Conservation (phyloP, 1,140 invertebrate genomes). For the Drosophila rhopaloa region DNA sequence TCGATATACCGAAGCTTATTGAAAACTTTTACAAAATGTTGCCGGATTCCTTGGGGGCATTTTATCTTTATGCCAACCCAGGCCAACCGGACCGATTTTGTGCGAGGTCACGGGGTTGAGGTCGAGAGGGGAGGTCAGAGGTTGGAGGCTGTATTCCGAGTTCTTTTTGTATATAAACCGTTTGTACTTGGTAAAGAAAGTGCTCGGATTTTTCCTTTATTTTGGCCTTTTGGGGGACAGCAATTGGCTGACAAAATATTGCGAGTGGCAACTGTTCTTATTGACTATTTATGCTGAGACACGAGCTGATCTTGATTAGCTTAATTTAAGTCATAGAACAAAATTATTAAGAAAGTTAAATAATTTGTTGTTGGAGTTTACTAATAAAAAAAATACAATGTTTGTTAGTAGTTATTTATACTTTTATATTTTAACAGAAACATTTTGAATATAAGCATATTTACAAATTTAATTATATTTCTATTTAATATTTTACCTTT, state of each 20-base stretch:
- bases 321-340: background rate
- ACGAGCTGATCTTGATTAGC: constrained; percentile 17
- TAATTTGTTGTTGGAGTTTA: no score
- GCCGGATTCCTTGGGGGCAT: constrained; percentile 68
- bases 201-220: constrained; percentile 16
- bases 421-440: no score
- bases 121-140: constrained; percentile 10
- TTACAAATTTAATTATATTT: background rate
- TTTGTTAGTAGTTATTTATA: no score
- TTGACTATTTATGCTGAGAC: constrained; percentile 25
- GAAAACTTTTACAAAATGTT: constrained; percentile 75
- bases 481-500: background rate
- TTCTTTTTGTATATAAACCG: constrained; percentile 38
- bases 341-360: no score
- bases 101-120: constrained; percentile 28
- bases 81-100: constrained; percentile 10
- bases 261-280: constrained; percentile 12
- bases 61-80: constrained; percentile 60
- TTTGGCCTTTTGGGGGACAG: constrained; percentile 15
- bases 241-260: constrained; percentile 68
- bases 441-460: no score
- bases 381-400: no score
- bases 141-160: background rate
- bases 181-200: constrained; percentile 34
- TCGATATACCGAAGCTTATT: constrained; percentile 62